phyloP scores from a whole-genome alignment of 1,140 invertebrate genomes.

The Drosophila yakuba region DNA sequence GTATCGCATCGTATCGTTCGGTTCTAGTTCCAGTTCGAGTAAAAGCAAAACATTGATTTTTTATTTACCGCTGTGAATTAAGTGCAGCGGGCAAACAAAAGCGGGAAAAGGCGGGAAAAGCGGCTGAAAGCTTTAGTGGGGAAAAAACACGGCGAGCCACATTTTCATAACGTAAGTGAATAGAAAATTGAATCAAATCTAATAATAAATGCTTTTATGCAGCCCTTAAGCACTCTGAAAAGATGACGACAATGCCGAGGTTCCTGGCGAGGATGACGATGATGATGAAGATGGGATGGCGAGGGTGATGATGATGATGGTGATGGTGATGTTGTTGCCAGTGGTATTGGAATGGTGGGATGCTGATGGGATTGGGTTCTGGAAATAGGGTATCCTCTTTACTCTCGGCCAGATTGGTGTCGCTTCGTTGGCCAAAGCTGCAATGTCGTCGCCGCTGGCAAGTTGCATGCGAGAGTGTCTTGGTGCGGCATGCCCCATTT shows the following conservation, averaged over 20 bases:
- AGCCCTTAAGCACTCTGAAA: slow-evolving; percentile 83
- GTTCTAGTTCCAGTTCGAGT: slow-evolving; percentile 18
- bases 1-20: slow-evolving; percentile 1
- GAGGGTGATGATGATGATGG: background rate
- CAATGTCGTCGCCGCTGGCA: slow-evolving; percentile 64
- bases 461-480: slow-evolving; percentile 38
- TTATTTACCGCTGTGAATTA: slow-evolving; percentile 78
- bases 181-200: slow-evolving; percentile 84
- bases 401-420: slow-evolving; percentile 66
- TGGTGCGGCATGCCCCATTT: slow-evolving; percentile 59
- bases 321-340: background rate
- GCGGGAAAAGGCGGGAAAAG: background rate
- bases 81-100: slow-evolving; percentile 52
- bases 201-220: slow-evolving; percentile 84
- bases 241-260: slow-evolving; percentile 71
- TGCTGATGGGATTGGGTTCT: slow-evolving; percentile 1
- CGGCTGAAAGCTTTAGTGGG: background rate
- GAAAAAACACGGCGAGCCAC: slow-evolving; percentile 62
- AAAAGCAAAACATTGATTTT: slow-evolving; percentile 79
- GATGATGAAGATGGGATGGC: slow-evolving; percentile 12
- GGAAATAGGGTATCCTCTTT: slow-evolving; percentile 21
- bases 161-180: slow-evolving; percentile 84
- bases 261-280: slow-evolving; percentile 28
- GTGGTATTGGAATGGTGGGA: background rate
- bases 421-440: slow-evolving; percentile 70